A percentile compares a stretch with the other conserved stretches of the same genome.
Conservation (phyloP, 2,113 vertebrate species). For the Vombatus ursinus region DNA sequence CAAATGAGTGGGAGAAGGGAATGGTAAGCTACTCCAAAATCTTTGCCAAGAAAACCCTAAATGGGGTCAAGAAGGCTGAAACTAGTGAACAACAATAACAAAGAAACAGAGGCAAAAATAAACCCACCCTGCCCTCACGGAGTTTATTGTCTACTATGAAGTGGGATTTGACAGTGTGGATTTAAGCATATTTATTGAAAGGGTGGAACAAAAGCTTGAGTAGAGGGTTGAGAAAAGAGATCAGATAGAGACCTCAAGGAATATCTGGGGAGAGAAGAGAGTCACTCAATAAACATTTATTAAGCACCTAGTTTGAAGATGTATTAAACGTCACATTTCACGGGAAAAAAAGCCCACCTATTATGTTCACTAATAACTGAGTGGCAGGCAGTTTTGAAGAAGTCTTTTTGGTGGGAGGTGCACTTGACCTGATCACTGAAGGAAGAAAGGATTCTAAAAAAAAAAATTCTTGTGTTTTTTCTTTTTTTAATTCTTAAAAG, state of each 20-base stretch:
- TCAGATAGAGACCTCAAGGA: no score
- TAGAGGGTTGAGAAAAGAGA: not conserved
- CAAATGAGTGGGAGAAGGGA: not conserved
- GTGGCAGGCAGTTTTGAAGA: not conserved
- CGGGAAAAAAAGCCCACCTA: no score
- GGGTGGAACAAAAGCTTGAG: not conserved
- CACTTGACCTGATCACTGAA: not conserved
- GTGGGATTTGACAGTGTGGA: not conserved
- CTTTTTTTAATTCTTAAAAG: not conserved
- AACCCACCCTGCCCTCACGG: not conserved
- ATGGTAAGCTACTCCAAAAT: not conserved
- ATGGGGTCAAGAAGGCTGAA: not conserved
- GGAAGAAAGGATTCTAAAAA: not conserved
- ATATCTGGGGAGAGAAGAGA: not conserved
- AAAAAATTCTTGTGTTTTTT: no score
- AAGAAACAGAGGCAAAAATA: not conserved
- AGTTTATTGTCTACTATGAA: no score
- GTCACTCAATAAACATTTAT: not conserved
- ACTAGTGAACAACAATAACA: not conserved
- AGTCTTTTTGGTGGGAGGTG: not conserved
- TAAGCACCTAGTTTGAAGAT: not conserved
- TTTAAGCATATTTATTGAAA: not conserved
- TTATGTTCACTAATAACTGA: not conserved
- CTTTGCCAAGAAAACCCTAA: not conserved
- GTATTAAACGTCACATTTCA: no score